These are phyloP conservation scores for Drosophila fulvimacula DNA, from an alignment of 2,888 invertebrate species.

Conservation along the genomic window DNA sequence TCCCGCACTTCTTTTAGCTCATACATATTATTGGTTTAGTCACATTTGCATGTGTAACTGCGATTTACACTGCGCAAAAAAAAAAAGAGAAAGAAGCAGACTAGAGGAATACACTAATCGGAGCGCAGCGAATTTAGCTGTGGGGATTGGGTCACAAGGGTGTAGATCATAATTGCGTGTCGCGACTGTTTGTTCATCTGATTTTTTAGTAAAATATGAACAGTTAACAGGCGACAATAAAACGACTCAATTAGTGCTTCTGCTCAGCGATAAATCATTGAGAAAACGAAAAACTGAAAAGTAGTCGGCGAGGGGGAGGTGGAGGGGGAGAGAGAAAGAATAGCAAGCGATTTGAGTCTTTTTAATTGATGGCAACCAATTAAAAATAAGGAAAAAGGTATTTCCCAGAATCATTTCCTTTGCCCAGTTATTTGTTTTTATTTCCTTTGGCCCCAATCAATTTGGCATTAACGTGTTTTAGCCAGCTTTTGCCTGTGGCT, in stretches of 20 bases:
- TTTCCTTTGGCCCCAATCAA: constrained; percentile 38
- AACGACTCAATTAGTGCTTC: constrained; percentile 32
- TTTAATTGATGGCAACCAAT: constrained; percentile 25
- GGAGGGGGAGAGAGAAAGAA: not conserved
- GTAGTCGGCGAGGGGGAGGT: not conserved
- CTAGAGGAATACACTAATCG: constrained; percentile 62
- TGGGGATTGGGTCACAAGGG: constrained; percentile 26
- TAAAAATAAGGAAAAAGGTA: constrained; percentile 6
- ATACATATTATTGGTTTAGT: constrained; percentile 79
- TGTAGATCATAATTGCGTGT: constrained; percentile 55
- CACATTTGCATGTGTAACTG: constrained; percentile 79
- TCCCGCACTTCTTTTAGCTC: constrained; percentile 11
- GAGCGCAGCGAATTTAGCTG: constrained; percentile 31
- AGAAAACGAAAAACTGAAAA: not conserved
- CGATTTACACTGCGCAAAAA: constrained; percentile 75
- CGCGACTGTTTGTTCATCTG: constrained; percentile 38
- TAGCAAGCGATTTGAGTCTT: not conserved
- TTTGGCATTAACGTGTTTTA: constrained; percentile 44
- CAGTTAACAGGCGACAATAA: constrained; percentile 41
- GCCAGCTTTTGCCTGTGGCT: not conserved
- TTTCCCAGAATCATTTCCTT: constrained; percentile 10
- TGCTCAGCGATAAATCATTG: constrained; percentile 20
- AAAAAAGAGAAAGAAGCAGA: constrained; percentile 30
- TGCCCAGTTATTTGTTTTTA: constrained; percentile 1
- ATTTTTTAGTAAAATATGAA: constrained; percentile 52